These are phyloP conservation scores for Encarsia formosa DNA, from an alignment of 2,888 invertebrate genomes.

Conservation along the genomic window DNA sequence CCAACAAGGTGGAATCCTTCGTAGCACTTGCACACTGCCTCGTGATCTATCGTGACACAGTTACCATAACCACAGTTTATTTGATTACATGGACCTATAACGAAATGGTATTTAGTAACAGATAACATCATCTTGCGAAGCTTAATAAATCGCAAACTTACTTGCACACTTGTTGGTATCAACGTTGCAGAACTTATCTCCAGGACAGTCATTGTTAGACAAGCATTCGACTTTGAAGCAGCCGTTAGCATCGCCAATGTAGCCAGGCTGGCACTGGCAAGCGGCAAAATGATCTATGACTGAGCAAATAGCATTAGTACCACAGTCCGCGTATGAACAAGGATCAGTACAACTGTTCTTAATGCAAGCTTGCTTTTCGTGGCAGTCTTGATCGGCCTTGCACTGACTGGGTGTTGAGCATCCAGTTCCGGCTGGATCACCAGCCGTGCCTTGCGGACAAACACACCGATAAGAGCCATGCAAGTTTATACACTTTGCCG, in stretches of 20 bases:
- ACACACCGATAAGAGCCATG: conserved; percentile 77
- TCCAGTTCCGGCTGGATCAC: conserved; percentile 66
- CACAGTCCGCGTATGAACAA: conserved; percentile 69
- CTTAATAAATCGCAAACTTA: conserved; percentile 45
- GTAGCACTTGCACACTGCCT: conserved; percentile 69
- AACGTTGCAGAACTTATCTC: conserved; percentile 71
- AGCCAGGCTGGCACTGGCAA: conserved; percentile 76
- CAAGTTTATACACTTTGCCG: conserved; percentile 74
- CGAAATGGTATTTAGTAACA: not conserved
- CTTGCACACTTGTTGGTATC: conserved; percentile 75
- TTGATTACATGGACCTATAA: conserved; percentile 73
- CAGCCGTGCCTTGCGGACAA: conserved; percentile 76
- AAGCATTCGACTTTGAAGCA: conserved; percentile 88
- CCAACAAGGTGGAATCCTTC: conserved; percentile 67
- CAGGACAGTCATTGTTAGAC: conserved; percentile 69
- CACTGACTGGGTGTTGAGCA: conserved; percentile 77
- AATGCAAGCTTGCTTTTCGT: conserved; percentile 70
- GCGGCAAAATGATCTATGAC: conserved; percentile 68
- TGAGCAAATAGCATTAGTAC: conserved; percentile 71
- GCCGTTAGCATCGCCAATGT: conserved; percentile 80
- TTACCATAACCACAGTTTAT: conserved; percentile 75
- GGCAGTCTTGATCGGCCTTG: conserved; percentile 68
- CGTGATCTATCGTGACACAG: conserved; percentile 71
- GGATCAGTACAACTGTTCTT: conserved; percentile 78
- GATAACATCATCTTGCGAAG: not conserved